A percentile compares a stretch with the other conserved stretches of the same genome.
phyloP scores from a whole-genome alignment of 2,113 vertebrate species.

The Emydocephalus ijimae region DNA sequence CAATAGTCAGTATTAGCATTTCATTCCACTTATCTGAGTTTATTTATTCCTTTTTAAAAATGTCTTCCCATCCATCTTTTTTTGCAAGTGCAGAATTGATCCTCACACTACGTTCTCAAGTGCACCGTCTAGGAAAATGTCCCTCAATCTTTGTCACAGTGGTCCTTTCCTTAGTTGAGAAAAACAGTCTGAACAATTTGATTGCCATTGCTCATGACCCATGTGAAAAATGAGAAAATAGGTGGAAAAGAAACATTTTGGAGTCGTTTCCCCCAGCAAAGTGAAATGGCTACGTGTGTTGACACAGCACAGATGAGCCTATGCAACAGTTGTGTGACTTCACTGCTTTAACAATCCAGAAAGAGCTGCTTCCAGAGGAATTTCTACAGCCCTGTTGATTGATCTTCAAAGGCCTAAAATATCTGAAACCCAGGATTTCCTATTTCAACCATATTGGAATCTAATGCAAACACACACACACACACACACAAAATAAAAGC shows the following conservation, averaged over 20 bases:
- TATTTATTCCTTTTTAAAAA: neutral
- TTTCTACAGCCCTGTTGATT: neutral
- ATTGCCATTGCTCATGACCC: neutral
- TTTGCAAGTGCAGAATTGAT: conserved; percentile 38
- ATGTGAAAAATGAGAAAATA: conserved; percentile 27
- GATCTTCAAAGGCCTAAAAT: neutral
- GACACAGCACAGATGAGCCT: neutral
- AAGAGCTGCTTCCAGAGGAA: neutral
- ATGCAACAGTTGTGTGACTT: neutral
- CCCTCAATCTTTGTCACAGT: neutral
- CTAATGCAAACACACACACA: neutral
- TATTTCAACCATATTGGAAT: neutral
- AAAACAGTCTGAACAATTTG: neutral
- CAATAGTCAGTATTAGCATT: neutral
- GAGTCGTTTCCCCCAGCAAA: neutral
- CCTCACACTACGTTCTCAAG: conserved; percentile 37
- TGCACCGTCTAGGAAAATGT: conserved; percentile 33
- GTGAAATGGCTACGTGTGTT: neutral
- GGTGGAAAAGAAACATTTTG: neutral
- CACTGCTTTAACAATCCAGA: neutral
- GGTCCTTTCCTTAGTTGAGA: conserved; percentile 11
- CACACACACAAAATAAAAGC: neutral
- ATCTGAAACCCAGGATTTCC: neutral
- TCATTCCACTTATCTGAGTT: neutral
- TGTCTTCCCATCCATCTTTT: conserved; percentile 52